These are phyloP conservation scores for Heliconius ethilla DNA, from an alignment of 2,888 invertebrate genomes.

Conservation along the genomic window DNA sequence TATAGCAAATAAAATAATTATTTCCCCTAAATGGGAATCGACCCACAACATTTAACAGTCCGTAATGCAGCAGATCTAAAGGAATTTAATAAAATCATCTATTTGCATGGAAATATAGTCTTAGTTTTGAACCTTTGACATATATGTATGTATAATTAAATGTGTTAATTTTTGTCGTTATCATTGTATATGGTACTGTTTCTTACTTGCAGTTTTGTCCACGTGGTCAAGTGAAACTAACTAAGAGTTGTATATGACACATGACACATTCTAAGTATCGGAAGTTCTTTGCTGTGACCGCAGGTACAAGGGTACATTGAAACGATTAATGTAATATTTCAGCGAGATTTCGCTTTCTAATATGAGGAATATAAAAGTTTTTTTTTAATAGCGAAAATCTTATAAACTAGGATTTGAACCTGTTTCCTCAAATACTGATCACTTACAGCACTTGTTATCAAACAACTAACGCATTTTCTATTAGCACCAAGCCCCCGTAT, in stretches of 20 bases:
- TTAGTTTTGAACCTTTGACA: too few species aligned
- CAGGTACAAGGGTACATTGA: too few species aligned
- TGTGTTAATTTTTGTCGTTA: background rate
- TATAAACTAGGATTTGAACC: background rate
- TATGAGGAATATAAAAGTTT: too few species aligned
- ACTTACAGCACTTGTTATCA: background rate
- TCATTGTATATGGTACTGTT: background rate
- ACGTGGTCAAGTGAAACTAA: too few species aligned
- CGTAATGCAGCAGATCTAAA: too few species aligned
- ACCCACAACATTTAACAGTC: background rate
- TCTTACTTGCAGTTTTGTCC: background rate
- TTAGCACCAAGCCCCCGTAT: constrained; percentile 19
- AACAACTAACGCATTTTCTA: constrained; percentile 13
- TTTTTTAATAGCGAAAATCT: too few species aligned
- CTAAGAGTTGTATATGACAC: too few species aligned
- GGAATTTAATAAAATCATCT: too few species aligned
- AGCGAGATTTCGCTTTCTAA: too few species aligned
- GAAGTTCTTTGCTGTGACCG: too few species aligned
- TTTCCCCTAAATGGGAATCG: background rate
- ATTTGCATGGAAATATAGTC: background rate
- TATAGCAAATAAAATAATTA: background rate
- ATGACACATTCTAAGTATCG: too few species aligned
- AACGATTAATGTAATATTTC: too few species aligned
- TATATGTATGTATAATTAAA: background rate
- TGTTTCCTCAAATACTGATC: background rate